Evolutionary conservation across 1,140 invertebrate genomes (phyloP), one percentile per base, ranked within the genome.

Genomic region (Parapsyche elsis): DNA sequence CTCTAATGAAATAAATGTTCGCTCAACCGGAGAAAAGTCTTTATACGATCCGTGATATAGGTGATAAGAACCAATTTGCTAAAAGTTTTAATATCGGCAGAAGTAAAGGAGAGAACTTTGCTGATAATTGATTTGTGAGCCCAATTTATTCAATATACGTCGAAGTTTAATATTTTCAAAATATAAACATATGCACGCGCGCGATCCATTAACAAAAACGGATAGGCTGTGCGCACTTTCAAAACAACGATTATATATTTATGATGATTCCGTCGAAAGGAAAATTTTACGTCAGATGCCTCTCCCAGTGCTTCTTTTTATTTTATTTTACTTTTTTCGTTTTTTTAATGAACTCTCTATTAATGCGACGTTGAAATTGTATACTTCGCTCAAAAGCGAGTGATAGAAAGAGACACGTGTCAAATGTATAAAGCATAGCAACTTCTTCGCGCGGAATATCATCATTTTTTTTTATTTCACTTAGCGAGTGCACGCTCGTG

Each of bases 1-100:
- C 64, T 67, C 64, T 67, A 67, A 67, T 67, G 64, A 67, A 67
- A 67, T 67, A 67, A 67, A 67, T 23, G 64, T 30, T 23, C 64
- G 21, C 64, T 23, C 12, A 61, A 26, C 24, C 21, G 24, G 24
- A 26, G 21, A 67, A 67, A 67, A 67, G 64, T 67, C 64, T 23
- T 67, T 67, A 67, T 67, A 67, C 23, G 21, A 67, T 53, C 12
- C 49, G 49, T 53, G 64, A 67, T 67, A 67, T 26, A 67, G 64
- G 24, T 23, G 64, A 67, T 67, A 67, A 67, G 64, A 67, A 67
- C 19, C 64, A 67, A 67, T 67, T 67, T 23, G 24, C 23, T 23
- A 24, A 26, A 67, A 67, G 64, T 67, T 67, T 67, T 23, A 24
- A 61, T 61, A 61, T 61, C n/a, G 30, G 30, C 30, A 38, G 30